Evolutionary conservation across 30 jellyfish, hydroid and myxozoan genomes (phyloP).

Genomic region (Hydractinia echinata): DNA sequence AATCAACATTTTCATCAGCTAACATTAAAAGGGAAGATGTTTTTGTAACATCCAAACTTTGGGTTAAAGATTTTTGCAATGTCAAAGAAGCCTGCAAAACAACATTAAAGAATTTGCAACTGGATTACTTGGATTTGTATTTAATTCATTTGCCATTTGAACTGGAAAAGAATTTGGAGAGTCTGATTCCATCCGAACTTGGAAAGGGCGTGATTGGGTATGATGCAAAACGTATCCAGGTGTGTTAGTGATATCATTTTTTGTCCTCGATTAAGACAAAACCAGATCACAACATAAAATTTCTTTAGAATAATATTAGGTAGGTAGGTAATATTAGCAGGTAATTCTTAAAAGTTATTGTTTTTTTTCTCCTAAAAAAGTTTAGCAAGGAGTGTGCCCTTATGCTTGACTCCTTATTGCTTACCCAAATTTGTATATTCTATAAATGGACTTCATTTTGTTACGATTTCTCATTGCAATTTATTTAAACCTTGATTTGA

Average conservation of each 20-base stretch:
- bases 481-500: too few relatives aligned
- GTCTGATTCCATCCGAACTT: neutral
- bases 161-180: neutral
- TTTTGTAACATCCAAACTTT: conserved; percentile 74
- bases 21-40: conserved; percentile 69
- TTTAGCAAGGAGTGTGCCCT: too few relatives aligned
- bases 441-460: too few relatives aligned
- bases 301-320: too few relatives aligned
- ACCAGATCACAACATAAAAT: too few relatives aligned
- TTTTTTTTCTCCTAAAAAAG: too few relatives aligned
- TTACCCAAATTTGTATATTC: too few relatives aligned
- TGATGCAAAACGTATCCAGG: conserved; percentile 39
- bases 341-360: too few relatives aligned
- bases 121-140: conserved; percentile 82
- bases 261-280: neutral
- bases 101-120: conserved; percentile 67
- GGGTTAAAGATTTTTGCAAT: conserved; percentile 42
- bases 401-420: too few relatives aligned
- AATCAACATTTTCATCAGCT: conserved; percentile 56
- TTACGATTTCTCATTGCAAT: too few relatives aligned
- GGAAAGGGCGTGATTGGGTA: conserved; percentile 29
- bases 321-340: too few relatives aligned
- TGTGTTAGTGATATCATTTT: neutral
- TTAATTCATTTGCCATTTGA: conserved; percentile 56
- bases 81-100: conserved; percentile 76